These are phyloP conservation scores for Xiphophorus maculatus DNA, from an alignment of 2,113 vertebrate genomes.

Conservation along the genomic window DNA sequence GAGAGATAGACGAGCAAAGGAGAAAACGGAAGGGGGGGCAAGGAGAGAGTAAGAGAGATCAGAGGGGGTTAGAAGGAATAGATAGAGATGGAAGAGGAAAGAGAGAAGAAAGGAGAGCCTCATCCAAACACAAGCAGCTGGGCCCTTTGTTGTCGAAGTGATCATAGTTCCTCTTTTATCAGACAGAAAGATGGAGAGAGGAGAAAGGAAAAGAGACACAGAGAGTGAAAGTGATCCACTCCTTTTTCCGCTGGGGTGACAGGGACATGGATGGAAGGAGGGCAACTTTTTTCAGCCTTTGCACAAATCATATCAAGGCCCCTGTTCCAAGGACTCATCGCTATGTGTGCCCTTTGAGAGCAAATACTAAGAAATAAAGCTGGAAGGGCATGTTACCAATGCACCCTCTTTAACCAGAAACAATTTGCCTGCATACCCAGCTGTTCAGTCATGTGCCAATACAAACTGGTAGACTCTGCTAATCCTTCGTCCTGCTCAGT, in stretches of 20 bases:
- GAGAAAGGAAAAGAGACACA: conserved; percentile 67
- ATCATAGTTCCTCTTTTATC: conserved; percentile 84
- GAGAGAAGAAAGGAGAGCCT: conserved; percentile 80
- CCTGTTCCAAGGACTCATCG: conserved; percentile 68
- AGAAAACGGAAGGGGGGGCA: conserved; percentile 28
- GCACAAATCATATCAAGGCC: conserved; percentile 65
- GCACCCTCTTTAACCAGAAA: conserved; percentile 46
- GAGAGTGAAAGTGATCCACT: conserved; percentile 70
- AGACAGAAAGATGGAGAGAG: conserved; percentile 68
- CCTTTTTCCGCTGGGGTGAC: conserved; percentile 69
- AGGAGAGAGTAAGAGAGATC: conserved; percentile 73
- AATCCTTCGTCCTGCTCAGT: conserved; percentile 32
- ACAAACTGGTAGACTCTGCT: conserved; percentile 30
- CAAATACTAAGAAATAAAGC: conserved; percentile 50
- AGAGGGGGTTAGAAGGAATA: conserved; percentile 76
- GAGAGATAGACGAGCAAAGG: conserved; percentile 68
- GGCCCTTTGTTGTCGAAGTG: conserved; percentile 82
- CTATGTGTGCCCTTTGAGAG: conserved; percentile 54
- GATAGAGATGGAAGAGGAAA: conserved; percentile 73
- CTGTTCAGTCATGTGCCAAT: conserved; percentile 39
- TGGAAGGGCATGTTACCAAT: conserved; percentile 34
- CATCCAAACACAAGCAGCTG: conserved; percentile 79
- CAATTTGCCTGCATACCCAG: conserved; percentile 51
- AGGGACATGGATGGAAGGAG: conserved; percentile 69
- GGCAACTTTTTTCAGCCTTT: conserved; percentile 68